Evolutionary conservation across 2,113 vertebrate species (phyloP), one percentile per base, ranked within the genome.

Genomic region (Ceratotherium simum): DNA sequence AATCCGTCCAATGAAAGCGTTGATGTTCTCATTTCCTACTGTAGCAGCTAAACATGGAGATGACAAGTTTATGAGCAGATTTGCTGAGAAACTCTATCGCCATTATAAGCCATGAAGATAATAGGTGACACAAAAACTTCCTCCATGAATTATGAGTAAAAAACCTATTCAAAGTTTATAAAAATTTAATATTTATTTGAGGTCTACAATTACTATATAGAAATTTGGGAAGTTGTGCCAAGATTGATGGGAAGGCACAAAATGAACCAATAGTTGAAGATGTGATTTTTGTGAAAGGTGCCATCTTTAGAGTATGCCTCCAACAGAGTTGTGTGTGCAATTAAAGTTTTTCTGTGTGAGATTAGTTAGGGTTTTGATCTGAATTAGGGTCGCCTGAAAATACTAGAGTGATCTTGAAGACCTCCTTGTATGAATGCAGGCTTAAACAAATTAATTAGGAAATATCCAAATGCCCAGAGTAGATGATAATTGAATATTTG

Each of bases 371-470:
- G 4, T 83, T 96, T 86, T 73, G 17, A 29, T 87, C 13, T 78
- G 21, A 90, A 36, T 85, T 85, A 78, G 17, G 21, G 36, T 90
- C 25, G 46, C 31, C 46, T 90, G 33, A 72, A 91, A 90, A 90
- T 27, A 48, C 48, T 0, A 67, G 23, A n/a, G 58, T 42, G n/a
- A 76, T 81, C 58, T 72, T 51, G 8, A 91, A 87, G 69, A 62
- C 36, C 29, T 92, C n/a, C 25, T 67, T 69, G 56, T 78, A 23
- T 79, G 73, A 90, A 86, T 75, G 6, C 7, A 86, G 78, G 31
- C 33, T 90, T 94, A 86, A 86, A 79, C 14, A 91, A 91, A 78
- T 58, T 46, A 78, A 92, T 87, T n/a, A 79, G 36, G 89, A 92
- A 97, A 82, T 73, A 70, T 76, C 54, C 48, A 96, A 89, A 96